Evolutionary conservation across 2,888 invertebrate species (phyloP).

Genomic region (Heliconius erato): DNA sequence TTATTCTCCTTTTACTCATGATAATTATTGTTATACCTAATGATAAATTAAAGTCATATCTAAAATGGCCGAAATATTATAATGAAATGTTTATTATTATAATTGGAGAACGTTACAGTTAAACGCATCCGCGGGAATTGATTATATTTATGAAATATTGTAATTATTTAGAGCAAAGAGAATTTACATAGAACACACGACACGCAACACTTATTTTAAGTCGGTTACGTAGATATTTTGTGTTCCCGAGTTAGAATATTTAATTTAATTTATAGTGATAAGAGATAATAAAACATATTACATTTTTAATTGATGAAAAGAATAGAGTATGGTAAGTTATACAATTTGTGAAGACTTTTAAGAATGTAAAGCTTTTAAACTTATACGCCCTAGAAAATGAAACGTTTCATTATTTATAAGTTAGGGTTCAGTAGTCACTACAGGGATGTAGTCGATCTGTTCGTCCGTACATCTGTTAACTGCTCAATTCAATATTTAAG

Average conservation of each 20-base stretch:
- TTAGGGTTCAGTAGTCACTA: constrained; percentile 78
- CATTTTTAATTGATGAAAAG: constrained; percentile 68
- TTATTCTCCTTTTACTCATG: constrained; percentile 71
- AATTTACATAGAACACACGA: constrained; percentile 55
- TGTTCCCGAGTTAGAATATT: constrained; percentile 57
- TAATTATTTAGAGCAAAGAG: constrained; percentile 61
- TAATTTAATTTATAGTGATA: constrained; percentile 65
- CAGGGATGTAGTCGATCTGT: constrained; percentile 81
- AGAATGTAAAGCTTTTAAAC: constrained; percentile 79
- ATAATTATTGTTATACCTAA: constrained; percentile 74
- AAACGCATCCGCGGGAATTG: constrained; percentile 78
- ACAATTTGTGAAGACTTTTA: constrained; percentile 82
- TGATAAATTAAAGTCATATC: constrained; percentile 75
- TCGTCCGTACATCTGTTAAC: constrained; percentile 81
- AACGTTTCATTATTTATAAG: constrained; percentile 71
- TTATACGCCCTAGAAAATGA: constrained; percentile 77
- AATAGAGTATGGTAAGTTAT: constrained; percentile 77
- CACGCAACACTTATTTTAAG: constrained; percentile 53
- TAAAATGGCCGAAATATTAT: constrained; percentile 71
- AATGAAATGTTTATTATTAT: constrained; percentile 59
- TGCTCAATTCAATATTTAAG: constrained; percentile 82
- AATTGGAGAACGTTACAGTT: constrained; percentile 59
- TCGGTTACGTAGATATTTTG: constrained; percentile 47
- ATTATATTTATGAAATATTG: constrained; percentile 61
- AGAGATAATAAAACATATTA: constrained; percentile 67